phyloP scores from a whole-genome alignment of 2,888 invertebrate species.

The Saturnia japonica region DNA sequence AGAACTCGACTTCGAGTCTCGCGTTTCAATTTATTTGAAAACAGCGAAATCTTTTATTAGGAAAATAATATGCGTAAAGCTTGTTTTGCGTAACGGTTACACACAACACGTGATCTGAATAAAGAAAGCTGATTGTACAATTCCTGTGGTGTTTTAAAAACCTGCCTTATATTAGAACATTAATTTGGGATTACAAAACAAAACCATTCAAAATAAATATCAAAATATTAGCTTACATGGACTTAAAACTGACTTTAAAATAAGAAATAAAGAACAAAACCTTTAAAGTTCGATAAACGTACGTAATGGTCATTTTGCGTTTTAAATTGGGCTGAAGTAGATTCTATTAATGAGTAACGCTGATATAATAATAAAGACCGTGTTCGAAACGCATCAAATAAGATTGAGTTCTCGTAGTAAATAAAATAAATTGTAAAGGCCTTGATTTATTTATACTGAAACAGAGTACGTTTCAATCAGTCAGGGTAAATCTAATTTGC shows the following conservation, averaged over 20 bases:
- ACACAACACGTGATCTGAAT: not conserved
- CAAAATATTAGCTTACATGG: too few species aligned
- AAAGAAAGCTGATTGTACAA: not conserved
- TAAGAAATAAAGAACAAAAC: too few species aligned
- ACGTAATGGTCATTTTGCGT: not conserved
- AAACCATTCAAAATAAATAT: too few species aligned
- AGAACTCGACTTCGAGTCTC: slow-evolving; percentile 33
- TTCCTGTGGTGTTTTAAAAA: not conserved
- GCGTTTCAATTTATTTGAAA: slow-evolving; percentile 29
- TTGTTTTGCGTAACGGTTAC: not conserved
- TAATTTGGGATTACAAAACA: too few species aligned
- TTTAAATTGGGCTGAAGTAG: not conserved
- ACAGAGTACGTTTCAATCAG: not conserved
- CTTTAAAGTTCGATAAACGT: not conserved
- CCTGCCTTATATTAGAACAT: too few species aligned
- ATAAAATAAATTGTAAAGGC: not conserved
- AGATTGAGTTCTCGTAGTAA: not conserved
- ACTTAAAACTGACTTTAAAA: too few species aligned
- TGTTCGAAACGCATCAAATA: not conserved
- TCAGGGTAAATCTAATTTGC: not conserved
- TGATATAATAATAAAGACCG: too few species aligned
- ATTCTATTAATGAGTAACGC: not conserved
- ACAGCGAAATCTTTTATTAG: slow-evolving; percentile 12
- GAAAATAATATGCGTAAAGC: not conserved
- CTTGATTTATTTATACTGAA: not conserved